These are phyloP conservation scores for Pimephales promelas DNA, from an alignment of 2,113 vertebrate species.

Conservation along the genomic window DNA sequence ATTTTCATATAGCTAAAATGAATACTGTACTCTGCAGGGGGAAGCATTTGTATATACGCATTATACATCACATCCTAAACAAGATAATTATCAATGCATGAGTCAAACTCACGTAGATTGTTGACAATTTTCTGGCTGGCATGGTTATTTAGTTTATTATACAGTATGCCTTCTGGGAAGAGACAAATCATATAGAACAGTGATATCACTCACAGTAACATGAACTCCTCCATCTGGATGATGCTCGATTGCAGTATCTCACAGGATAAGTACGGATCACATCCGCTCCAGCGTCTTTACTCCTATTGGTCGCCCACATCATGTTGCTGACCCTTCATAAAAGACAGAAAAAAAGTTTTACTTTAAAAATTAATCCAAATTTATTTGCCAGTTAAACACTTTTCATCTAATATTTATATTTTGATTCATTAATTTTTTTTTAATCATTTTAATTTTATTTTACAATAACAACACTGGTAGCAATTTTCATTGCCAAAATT, in stretches of 20 bases:
- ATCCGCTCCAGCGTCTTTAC: background rate
- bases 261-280: background rate
- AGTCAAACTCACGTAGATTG: background rate
- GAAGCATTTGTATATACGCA: background rate
- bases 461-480: no score
- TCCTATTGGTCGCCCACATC: background rate
- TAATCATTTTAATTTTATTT: no score
- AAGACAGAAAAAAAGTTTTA: background rate
- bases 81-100: conserved; percentile 13
- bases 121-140: conserved; percentile 16
- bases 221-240: background rate
- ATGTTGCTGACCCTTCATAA: background rate
- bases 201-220: background rate
- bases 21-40: background rate
- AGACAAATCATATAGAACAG: background rate
- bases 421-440: no score
- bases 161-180: background rate
- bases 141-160: background rate
- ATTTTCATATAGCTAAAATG: background rate
- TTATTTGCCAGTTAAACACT: no score
- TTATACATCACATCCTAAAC: background rate
- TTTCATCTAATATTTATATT: no score
- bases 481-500: no score
- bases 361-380: no score
- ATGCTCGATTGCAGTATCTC: background rate